These are phyloP conservation scores for Falcunculus frontatus DNA, from an alignment of 2,113 vertebrate genomes.

Conservation along the genomic window DNA sequence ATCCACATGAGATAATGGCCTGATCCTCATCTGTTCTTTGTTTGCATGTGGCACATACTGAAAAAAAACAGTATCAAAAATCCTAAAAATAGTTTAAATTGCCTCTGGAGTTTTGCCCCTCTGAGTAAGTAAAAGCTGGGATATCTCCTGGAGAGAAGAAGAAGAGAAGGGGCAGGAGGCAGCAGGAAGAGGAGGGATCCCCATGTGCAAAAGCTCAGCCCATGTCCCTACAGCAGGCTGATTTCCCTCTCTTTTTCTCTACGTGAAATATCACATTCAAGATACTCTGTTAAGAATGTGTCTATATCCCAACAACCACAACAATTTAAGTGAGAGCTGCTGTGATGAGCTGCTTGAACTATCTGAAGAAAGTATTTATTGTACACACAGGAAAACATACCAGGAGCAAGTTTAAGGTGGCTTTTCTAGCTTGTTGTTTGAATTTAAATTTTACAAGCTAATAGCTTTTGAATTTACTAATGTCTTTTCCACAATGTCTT, in stretches of 20 bases:
- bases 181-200: fast-evolving
- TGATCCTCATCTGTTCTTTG: background rate
- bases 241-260: background rate
- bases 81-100: slow-evolving; percentile 6
- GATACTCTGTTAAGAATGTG: fast-evolving
- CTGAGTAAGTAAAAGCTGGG: background rate
- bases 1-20: fast-evolving
- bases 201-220: background rate
- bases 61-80: background rate
- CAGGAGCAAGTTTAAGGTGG: background rate
- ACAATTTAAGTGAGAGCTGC: background rate
- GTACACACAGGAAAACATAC: background rate
- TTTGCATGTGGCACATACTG: background rate
- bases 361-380: background rate
- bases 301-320: background rate
- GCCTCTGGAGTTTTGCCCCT: background rate
- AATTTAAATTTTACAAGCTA: background rate
- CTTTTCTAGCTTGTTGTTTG: background rate
- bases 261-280: background rate
- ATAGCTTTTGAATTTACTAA: background rate
- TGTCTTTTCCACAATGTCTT: background rate
- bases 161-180: background rate
- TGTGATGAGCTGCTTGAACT: background rate
- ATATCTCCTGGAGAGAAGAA: background rate
- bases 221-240: fast-evolving